Evolutionary conservation across 1,140 invertebrate genomes (phyloP).

Genomic region (Orius laevigatus): DNA sequence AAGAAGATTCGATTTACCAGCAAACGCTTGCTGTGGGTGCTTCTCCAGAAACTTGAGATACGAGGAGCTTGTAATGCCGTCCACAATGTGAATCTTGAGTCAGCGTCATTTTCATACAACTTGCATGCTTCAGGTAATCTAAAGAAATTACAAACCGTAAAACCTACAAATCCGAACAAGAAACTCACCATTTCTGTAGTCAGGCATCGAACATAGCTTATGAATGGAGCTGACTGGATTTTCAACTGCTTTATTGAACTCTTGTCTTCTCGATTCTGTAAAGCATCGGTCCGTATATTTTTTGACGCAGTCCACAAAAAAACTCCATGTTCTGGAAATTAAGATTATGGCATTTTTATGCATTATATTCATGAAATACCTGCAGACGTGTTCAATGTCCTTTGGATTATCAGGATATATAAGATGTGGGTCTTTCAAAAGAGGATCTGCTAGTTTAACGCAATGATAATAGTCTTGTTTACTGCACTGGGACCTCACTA

Average conservation of each 20-base stretch:
- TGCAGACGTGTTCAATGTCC: conserved; percentile 40
- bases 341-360: neutral
- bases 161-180: neutral
- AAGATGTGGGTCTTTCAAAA: conserved; percentile 37
- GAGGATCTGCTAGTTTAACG: conserved; percentile 34
- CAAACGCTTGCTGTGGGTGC: conserved; percentile 37
- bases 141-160: conserved; percentile 19
- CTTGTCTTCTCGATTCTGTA: conserved; percentile 31
- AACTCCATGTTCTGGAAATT: conserved; percentile 32
- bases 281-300: conserved; percentile 39
- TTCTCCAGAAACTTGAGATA: conserved; percentile 36
- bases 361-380: conserved; percentile 19
- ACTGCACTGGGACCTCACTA: conserved; percentile 26
- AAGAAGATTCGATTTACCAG: conserved; percentile 30
- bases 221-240: conserved; percentile 38
- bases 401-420: conserved; percentile 41
- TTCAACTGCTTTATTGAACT: conserved; percentile 40
- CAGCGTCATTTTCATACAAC: conserved; percentile 40
- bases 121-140: conserved; percentile 41
- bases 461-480: conserved; percentile 35
- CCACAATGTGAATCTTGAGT: conserved; percentile 36
- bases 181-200: conserved; percentile 35
- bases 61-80: conserved; percentile 35
- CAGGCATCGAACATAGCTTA: conserved; percentile 36
- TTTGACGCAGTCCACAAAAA: conserved; percentile 38